Base-by-base conservation (phyloP, 2,888 invertebrate genomes). In the Cabera pusaria region DNA sequence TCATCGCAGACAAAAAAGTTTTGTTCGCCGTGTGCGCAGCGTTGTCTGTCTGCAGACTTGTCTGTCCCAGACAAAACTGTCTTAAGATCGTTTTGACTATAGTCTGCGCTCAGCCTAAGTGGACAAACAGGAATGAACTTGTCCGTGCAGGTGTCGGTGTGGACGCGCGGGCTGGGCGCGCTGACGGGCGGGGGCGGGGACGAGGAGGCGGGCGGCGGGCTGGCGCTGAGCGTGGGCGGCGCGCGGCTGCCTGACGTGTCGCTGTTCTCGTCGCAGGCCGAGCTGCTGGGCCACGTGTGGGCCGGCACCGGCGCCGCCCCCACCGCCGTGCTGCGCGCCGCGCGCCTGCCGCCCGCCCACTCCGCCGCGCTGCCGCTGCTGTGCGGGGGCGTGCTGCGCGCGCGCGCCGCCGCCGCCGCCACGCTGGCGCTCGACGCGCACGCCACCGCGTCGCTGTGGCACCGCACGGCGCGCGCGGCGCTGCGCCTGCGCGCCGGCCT, bases 251-350 rank as follows among this genome's bases (percentile, higher is more conserved):
- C 40, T 0, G 55, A 47, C 32, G n/a, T 67, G 16, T 27, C 52
- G 17, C 59, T 72, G 10, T 73, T 73, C 56, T 14, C 14, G 14
- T 2, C 3, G 25, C 67, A 74, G 69, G 77, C 69, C 23, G 78
- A 78, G 72, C 64, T 83, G 59, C 64, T 83, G 54, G 74, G 61
- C 2, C 80, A 72, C 67, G 68, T 84, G 64, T 84, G 84, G 84
- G 65, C 78, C 26, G 84, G 82, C 63, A 49, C 78, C 36, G 84
- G 67, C 59, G 65, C 72, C 59, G 33, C 48, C 56, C 64, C 78
- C 20, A 71, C 75, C 49, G 44, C 64, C 14, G 79, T 56, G 59
- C 54, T 74, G 67, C 82, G 83, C 55, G 77, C 63, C 21, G 44
- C 58, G 22, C 11, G 37, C 22, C 40, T 35, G 59, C 52, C 35